Base-by-base conservation (phyloP, 2,113 vertebrate species). In the Ondatra zibethicus region DNA sequence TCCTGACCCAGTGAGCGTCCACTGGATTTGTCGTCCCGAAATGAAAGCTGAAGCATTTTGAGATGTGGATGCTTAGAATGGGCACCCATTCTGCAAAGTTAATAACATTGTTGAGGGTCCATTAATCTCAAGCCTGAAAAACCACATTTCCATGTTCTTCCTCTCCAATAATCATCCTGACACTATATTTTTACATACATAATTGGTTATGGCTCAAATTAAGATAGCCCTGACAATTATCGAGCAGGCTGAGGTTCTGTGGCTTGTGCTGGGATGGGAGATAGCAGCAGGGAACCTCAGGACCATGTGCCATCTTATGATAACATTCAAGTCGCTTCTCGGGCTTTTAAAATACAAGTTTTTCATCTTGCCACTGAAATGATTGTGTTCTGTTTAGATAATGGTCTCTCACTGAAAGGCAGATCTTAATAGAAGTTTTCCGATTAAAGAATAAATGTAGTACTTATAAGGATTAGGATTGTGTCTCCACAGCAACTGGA, bases 101-200 rank as follows among this genome's bases (percentile, higher is more conserved):
- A 98, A 95, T 97, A 97, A 97, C 93, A 96, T 95, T 96, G 58
- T 61, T 97, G 70, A 98, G 81, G 47, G 92, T 76, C 97, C 97
- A 97, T 96, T 98, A 96, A 97, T 96, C 88, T 96, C 82, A 89
- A 98, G 95, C 12, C 68, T 95, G 95, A 97, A 97, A 92, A 92
- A 93, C 55, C 42, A 85, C 31, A 95, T 96, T 96, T 92, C 91
- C 75, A 86, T 97, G 95, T 97, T 97, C 95, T 85, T 89, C 55
- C 94, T 96, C 84, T 95, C 89, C 84, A 97, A 72, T 84, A n/a
- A 97, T 42, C 82, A 80, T 90, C 95, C 96, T 95, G 85, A 89
- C 66, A 95, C 52, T 75, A 55, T 89, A 92, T 85, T 98, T 98
- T 98, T 94, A 97, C 92, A 95, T 95, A 93, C 94, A 97, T 98